phyloP scores from a whole-genome alignment of 2,888 invertebrate genomes.

The Drymonia ruficornis region DNA sequence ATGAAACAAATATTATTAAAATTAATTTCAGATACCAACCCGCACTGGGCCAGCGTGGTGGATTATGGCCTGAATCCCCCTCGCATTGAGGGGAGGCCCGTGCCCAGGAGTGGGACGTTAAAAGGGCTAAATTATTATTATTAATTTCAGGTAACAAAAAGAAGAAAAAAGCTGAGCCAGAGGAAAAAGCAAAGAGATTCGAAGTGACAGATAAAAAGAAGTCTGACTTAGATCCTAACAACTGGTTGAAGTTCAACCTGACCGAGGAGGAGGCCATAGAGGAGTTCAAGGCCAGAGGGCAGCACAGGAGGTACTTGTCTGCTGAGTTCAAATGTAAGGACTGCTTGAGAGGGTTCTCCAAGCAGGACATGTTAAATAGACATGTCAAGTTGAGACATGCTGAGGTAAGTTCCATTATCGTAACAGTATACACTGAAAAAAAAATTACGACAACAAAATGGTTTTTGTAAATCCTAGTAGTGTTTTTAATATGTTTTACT shows the following conservation, averaged over 20 bases:
- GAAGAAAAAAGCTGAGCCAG: constrained; percentile 25
- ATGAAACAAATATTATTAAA: no score
- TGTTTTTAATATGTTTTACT: no score
- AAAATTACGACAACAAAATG: no score
- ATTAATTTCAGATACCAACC: no score
- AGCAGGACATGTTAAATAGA: constrained; percentile 65
- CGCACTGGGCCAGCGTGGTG: no score
- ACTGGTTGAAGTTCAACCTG: constrained; percentile 62
- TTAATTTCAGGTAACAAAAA: constrained; percentile 24
- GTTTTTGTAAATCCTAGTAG: no score
- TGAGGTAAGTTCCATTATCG: constrained; percentile 55
- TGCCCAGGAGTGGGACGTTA: no score
- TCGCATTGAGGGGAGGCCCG: no score
- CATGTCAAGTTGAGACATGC: constrained; percentile 62
- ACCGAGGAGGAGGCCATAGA: constrained; percentile 64
- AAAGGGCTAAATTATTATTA: no score
- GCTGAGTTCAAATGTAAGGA: constrained; percentile 64
- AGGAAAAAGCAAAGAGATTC: constrained; percentile 35
- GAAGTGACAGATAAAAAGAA: constrained; percentile 44
- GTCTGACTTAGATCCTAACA: constrained; percentile 48
- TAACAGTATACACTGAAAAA: no score
- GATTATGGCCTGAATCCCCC: no score
- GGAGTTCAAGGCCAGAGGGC: constrained; percentile 55
- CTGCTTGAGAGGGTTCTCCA: constrained; percentile 70
- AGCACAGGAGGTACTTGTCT: constrained; percentile 55